A percentile compares a stretch with the other conserved stretches of the same genome.
Conservation (phyloP, 92 coral and sea anemone species). For the Epizoanthus illoricatus region DNA sequence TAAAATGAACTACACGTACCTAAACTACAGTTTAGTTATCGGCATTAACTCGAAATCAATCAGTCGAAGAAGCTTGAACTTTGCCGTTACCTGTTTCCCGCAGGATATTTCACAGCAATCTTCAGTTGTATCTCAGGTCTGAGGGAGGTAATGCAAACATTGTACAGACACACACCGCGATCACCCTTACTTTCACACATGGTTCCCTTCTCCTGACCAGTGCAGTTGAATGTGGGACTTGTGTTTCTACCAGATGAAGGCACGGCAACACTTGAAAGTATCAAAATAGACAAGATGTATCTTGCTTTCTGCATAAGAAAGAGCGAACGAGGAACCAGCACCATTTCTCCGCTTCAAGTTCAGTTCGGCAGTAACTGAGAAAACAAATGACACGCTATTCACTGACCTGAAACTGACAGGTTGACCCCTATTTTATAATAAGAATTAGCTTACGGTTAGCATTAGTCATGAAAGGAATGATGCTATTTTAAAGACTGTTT, state of each 20-base stretch:
- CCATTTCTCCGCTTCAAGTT: too few species aligned
- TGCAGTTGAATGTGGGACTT: conserved; percentile 10
- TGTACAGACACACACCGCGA: neutral
- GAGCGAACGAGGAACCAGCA: neutral
- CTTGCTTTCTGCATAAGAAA: neutral
- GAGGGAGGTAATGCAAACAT: neutral
- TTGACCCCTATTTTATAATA: too few species aligned
- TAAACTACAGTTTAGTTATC: too few species aligned
- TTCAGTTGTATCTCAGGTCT: conserved; percentile 10
- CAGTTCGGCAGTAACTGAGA: too few species aligned
- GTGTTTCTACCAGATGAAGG: neutral
- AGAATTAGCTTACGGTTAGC: too few species aligned
- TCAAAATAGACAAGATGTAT: neutral
- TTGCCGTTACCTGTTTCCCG: conserved; percentile 10
- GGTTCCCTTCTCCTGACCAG: conserved; percentile 12
- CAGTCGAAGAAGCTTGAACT: neutral
- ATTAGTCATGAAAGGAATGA: too few species aligned
- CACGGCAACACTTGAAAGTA: neutral
- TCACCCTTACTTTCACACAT: conserved; percentile 2
- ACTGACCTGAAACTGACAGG: too few species aligned
- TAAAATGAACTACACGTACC: too few species aligned
- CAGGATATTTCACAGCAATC: conserved; percentile 35
- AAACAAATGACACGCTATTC: too few species aligned
- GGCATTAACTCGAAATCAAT: neutral
- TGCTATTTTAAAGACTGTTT: too few species aligned